Evolutionary conservation across 2,113 vertebrate species (phyloP).

Genomic region (Equus przewalskii): DNA sequence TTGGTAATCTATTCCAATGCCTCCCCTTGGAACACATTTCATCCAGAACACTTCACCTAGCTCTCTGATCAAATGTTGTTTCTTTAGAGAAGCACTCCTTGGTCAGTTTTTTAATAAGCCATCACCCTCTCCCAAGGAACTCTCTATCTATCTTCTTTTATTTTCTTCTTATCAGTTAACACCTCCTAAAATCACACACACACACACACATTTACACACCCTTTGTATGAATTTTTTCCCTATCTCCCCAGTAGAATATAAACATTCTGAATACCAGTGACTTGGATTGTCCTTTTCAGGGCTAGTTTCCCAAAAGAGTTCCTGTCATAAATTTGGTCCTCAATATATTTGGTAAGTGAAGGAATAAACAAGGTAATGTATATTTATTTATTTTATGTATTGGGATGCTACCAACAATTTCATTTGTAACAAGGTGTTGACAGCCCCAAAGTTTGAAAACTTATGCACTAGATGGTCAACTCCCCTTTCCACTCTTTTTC

Average conservation of each 20-base stretch:
- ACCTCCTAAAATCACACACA: background rate
- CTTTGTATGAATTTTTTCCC: background rate
- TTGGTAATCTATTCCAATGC: background rate
- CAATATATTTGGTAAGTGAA: background rate
- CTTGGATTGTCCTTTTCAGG: background rate
- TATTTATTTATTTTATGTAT: background rate
- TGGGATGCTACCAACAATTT: background rate
- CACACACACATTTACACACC: background rate
- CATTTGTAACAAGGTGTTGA: background rate
- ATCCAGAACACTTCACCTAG: background rate
- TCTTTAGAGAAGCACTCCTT: background rate
- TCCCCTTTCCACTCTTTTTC: background rate
- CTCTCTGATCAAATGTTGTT: background rate
- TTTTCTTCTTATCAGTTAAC: background rate
- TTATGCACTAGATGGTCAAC: background rate
- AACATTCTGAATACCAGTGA: background rate
- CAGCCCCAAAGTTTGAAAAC: background rate
- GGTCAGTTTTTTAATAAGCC: background rate
- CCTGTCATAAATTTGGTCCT: background rate
- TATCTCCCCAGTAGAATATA: background rate
- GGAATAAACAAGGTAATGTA: background rate
- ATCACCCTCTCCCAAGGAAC: background rate
- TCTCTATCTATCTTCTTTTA: background rate
- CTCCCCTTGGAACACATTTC: background rate
- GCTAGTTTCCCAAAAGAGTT: background rate